A percentile compares a stretch with the other conserved stretches of the same genome.
Conservation (phyloP, 2,797 vertebrate genomes). For the Eospalax fontanierii region DNA sequence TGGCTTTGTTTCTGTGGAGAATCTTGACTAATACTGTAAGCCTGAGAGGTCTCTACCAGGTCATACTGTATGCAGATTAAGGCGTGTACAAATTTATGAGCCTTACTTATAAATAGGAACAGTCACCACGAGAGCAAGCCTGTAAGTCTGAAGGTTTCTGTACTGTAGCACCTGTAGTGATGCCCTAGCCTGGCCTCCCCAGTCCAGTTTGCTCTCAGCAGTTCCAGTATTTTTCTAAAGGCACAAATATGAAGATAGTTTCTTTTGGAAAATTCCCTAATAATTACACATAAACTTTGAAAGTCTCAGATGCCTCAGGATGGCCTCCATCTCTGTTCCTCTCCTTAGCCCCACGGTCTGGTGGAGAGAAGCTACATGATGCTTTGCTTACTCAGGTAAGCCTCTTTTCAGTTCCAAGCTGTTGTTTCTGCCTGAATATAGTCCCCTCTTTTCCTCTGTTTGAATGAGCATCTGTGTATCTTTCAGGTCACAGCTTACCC, state of each 20-base stretch:
- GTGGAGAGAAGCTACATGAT: rapidly evolving
- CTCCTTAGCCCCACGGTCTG: too few species aligned
- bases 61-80: background rate
- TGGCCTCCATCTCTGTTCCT: rapidly evolving
- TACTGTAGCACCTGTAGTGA: background rate
- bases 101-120: background rate
- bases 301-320: background rate
- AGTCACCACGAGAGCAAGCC: background rate
- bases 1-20: background rate
- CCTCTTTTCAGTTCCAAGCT: background rate
- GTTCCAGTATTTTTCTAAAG: conserved; percentile 21
- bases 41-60: background rate
- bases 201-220: background rate
- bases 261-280: background rate
- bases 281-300: background rate
- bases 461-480: background rate
- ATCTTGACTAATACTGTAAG: background rate
- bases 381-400: background rate
- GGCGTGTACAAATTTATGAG: rapidly evolving
- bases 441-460: background rate
- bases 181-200: background rate
- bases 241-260: background rate
- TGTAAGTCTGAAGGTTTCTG: background rate
- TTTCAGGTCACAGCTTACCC: background rate
- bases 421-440: background rate